Percentiles rank a stretch among this genome's conserved stretches.
phyloP scores from a whole-genome alignment of 2,888 invertebrate genomes.

The Hybos culiciformis region DNA sequence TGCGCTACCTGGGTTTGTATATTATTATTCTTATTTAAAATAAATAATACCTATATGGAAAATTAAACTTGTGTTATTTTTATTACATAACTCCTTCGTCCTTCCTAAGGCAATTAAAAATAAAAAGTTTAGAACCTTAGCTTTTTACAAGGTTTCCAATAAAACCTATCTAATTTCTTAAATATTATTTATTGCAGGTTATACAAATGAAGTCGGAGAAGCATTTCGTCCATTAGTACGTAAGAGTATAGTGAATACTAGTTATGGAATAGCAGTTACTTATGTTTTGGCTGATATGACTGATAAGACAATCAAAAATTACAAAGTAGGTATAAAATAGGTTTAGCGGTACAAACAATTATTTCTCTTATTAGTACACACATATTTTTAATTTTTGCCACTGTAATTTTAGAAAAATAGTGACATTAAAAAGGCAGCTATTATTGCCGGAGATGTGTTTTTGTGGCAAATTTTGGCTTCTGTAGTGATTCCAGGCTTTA shows the following conservation, averaged over 20 bases:
- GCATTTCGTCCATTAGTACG: constrained; percentile 72
- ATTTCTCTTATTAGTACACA: not conserved
- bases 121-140: not conserved
- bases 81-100: not conserved
- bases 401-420: not conserved
- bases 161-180: not conserved
- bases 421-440: constrained; percentile 17
- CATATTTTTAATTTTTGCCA: constrained; percentile 15
- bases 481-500: constrained; percentile 57
- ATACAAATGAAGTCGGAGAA: constrained; percentile 94
- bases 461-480: constrained; percentile 91
- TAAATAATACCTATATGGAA: not conserved
- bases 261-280: constrained; percentile 67
- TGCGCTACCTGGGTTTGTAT: constrained; percentile 59
- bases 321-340: constrained; percentile 38
- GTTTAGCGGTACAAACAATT: constrained; percentile 2
- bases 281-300: constrained; percentile 81
- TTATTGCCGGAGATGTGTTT: constrained; percentile 64
- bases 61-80: not conserved
- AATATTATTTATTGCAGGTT: constrained; percentile 47
- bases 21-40: constrained; percentile 7
- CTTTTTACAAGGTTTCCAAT: constrained; percentile 3
- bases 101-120: constrained; percentile 9
- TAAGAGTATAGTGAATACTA: constrained; percentile 49
- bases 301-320: constrained; percentile 57